Conservation (phyloP, 30 jellyfish, hydroid and myxozoan species). For the Cassiopea andromeda region DNA sequence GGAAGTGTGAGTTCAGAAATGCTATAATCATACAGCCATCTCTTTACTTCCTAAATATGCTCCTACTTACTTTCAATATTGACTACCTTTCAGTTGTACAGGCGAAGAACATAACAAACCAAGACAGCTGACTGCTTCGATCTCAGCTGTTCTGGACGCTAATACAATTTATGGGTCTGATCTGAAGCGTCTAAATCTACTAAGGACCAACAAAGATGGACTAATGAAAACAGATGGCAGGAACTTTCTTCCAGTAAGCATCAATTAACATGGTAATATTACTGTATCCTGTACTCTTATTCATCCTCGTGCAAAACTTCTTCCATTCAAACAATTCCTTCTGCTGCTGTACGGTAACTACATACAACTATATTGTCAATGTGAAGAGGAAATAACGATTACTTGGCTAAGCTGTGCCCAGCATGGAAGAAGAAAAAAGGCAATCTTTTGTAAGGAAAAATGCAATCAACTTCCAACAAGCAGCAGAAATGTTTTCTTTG, state of each 20-base stretch:
- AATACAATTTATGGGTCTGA: slow-evolving; percentile 63
- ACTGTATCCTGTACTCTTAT: neutral
- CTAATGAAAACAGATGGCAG: slow-evolving; percentile 22
- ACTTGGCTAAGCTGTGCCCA: too few species aligned
- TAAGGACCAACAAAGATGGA: slow-evolving; percentile 34
- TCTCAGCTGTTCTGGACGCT: slow-evolving; percentile 73
- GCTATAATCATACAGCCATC: too few species aligned
- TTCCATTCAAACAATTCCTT: neutral
- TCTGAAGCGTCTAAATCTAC: slow-evolving; percentile 12
- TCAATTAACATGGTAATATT: neutral
- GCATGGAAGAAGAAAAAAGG: too few species aligned
- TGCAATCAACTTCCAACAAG: too few species aligned
- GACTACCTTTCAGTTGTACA: slow-evolving; percentile 21
- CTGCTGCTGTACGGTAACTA: too few species aligned
- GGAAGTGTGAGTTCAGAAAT: too few species aligned
- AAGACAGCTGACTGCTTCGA: slow-evolving; percentile 48
- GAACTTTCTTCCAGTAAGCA: slow-evolving; percentile 23
- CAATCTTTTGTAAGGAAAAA: too few species aligned
- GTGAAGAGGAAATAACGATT: too few species aligned
- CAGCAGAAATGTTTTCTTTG: too few species aligned
- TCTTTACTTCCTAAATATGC: too few species aligned
- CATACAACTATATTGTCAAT: too few species aligned
- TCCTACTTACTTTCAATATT: neutral
- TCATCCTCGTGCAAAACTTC: neutral
- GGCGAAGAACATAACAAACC: slow-evolving; percentile 43